Percentiles rank a stretch among this genome's conserved stretches.
Conservation (phyloP, 1,140 invertebrate genomes). For the Kradibia gibbosae region DNA sequence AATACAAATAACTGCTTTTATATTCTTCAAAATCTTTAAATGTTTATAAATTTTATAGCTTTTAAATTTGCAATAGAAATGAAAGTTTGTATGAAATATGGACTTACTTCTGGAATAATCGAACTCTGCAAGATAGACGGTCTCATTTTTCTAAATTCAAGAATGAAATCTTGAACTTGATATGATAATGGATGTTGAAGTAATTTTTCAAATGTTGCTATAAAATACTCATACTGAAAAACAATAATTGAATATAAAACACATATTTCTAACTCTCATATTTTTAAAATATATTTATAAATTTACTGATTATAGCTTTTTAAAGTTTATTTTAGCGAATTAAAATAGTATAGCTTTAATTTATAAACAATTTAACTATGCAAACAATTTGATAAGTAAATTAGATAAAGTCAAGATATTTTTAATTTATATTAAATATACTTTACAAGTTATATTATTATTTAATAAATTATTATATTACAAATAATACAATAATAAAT, state of each 20-base stretch:
- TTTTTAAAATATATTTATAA: background rate
- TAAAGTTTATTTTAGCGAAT: no score
- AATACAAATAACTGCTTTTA: no score
- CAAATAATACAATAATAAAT: no score
- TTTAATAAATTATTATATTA: no score
- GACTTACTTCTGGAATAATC: conserved; percentile 69
- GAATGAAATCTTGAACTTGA: conserved; percentile 80
- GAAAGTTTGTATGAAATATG: conserved; percentile 32
- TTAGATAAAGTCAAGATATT: no score
- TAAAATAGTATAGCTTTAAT: no score
- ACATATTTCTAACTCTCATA: background rate
- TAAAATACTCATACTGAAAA: conserved; percentile 82
- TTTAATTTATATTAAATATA: no score
- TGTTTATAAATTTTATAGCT: no score
- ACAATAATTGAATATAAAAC: conserved; percentile 37
- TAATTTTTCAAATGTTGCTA: conserved; percentile 81
- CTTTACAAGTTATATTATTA: no score
- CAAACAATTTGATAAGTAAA: no score
- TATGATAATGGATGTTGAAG: conserved; percentile 81
- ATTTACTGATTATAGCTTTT: no score
- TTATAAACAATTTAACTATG: no score
- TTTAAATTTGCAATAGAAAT: background rate
- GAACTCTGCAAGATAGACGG: conserved; percentile 71
- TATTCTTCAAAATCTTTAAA: background rate
- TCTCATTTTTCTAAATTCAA: conserved; percentile 77